These are phyloP conservation scores for Parus major DNA, from an alignment of 2,113 vertebrate species.

Conservation along the genomic window DNA sequence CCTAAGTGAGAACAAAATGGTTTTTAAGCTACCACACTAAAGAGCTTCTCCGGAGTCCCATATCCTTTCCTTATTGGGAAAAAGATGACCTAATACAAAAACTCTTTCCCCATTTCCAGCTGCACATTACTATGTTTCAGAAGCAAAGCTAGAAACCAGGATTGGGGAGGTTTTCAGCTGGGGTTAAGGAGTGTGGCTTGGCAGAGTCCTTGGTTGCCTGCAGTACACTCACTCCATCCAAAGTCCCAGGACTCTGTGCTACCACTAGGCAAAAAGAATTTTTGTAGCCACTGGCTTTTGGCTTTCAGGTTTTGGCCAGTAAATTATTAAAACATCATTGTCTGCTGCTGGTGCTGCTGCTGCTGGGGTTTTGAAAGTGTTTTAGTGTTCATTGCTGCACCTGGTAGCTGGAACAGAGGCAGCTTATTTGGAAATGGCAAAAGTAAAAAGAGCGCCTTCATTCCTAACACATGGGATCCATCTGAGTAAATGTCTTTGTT, in stretches of 20 bases:
- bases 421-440: neutral
- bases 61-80: constrained; percentile 48
- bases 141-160: neutral
- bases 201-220: neutral
- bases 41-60: neutral
- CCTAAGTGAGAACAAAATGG: neutral
- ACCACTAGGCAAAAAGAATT: neutral
- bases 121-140: constrained; percentile 8
- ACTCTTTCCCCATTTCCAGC: constrained; percentile 22
- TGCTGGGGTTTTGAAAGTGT: neutral
- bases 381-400: neutral
- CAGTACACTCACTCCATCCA: neutral
- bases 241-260: neutral
- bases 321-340: neutral
- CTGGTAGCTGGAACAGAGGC: neutral
- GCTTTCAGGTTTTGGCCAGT: neutral
- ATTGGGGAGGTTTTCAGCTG: neutral
- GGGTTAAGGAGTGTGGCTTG: neutral
- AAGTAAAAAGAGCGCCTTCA: neutral
- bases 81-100: constrained; percentile 40
- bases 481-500: constrained; percentile 7
- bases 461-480: neutral
- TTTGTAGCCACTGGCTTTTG: neutral
- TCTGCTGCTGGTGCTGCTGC: neutral
- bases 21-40: neutral